A percentile compares a stretch with the other conserved stretches of the same genome.
Conservation (phyloP, 2,888 invertebrate genomes). For the Pomacea canaliculata region DNA sequence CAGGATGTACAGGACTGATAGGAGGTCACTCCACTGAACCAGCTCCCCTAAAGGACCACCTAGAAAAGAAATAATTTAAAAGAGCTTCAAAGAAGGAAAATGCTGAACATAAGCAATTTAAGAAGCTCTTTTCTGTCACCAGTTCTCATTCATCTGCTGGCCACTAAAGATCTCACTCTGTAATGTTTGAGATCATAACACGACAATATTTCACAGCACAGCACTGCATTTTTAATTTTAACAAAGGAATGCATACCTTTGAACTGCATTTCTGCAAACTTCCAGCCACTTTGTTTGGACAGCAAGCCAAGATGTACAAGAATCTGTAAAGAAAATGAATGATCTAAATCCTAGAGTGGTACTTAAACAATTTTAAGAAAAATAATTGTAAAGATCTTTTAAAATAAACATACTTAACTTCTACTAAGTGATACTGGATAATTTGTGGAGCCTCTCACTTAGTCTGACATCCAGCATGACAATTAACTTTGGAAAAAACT, state of each 20-base stretch:
- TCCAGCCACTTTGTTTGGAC: slow-evolving; percentile 69
- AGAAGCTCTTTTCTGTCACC: not conserved
- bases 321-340: slow-evolving; percentile 51
- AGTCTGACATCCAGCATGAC: too few species aligned
- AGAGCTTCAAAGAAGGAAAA: not conserved
- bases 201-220: not conserved
- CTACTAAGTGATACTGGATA: too few species aligned
- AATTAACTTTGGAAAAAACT: too few species aligned
- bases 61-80: slow-evolving; percentile 31
- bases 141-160: not conserved
- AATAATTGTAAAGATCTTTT: too few species aligned
- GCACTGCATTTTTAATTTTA: not conserved
- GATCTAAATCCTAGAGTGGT: too few species aligned
- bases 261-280: slow-evolving; percentile 69
- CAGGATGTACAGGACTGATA: slow-evolving; percentile 68
- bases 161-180: not conserved
- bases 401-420: too few species aligned
- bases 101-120: not conserved
- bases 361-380: too few species aligned
- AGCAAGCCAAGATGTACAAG: slow-evolving; percentile 70
- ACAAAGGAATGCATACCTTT: slow-evolving; percentile 50
- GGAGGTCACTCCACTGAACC: slow-evolving; percentile 72
- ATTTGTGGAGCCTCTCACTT: too few species aligned
- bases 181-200: not conserved
- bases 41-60: slow-evolving; percentile 72